Evolutionary conservation across 2,888 invertebrate genomes (phyloP).

Genomic region (Maniola hyperantus): DNA sequence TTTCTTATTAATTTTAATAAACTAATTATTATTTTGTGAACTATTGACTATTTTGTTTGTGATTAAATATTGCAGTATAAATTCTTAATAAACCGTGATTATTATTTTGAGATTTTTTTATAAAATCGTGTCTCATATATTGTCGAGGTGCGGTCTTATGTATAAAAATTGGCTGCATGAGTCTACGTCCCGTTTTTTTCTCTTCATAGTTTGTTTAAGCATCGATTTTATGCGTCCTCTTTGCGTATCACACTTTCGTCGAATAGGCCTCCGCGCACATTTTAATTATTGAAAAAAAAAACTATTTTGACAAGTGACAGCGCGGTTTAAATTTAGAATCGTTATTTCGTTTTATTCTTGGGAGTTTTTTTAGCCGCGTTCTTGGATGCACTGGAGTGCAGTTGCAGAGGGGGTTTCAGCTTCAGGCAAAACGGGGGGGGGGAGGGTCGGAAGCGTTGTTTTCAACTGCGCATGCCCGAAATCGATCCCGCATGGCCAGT

Average conservation of each 20-base stretch:
- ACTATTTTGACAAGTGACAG: conserved; percentile 32
- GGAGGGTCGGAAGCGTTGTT: conserved; percentile 56
- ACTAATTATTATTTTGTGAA: conserved; percentile 54
- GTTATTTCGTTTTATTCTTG: conserved; percentile 54
- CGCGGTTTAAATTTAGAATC: conserved; percentile 41
- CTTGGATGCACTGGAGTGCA: conserved; percentile 78
- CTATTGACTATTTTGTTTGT: conserved; percentile 59
- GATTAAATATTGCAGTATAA: conserved; percentile 71
- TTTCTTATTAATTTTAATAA: conserved; percentile 41
- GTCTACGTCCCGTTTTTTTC: conserved; percentile 68
- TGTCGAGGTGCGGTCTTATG: conserved; percentile 60
- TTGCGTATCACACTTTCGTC: conserved; percentile 21
- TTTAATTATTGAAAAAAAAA: conserved; percentile 39
- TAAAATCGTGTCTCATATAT: conserved; percentile 54
- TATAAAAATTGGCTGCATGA: conserved; percentile 54
- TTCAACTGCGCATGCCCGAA: conserved; percentile 67
- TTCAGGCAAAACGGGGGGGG: conserved; percentile 46
- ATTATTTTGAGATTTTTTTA: conserved; percentile 39
- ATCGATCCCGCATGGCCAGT: conserved; percentile 75
- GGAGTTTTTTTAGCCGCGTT: conserved; percentile 61
- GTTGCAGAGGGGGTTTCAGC: conserved; percentile 67
- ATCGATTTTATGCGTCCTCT: conserved; percentile 36
- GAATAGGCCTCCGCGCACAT: conserved; percentile 39
- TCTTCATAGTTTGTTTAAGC: conserved; percentile 75
- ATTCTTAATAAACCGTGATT: conserved; percentile 63